phyloP scores from a whole-genome alignment of 2,113 vertebrate genomes.

The Chlorodrepanis virens region DNA sequence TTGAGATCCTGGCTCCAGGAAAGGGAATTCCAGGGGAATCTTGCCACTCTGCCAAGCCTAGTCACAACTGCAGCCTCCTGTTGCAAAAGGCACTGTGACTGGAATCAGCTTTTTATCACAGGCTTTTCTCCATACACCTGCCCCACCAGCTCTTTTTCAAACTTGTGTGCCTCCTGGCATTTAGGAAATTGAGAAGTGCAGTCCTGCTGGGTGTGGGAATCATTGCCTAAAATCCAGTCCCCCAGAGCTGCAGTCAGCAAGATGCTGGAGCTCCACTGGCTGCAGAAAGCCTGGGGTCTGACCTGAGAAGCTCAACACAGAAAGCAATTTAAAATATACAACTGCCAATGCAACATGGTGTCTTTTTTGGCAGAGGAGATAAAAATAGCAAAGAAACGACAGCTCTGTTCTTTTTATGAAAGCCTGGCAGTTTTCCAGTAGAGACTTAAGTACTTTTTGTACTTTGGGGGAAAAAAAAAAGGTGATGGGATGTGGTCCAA shows the following conservation, averaged over 20 bases:
- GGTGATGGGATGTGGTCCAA: constrained; percentile 79
- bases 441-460: constrained; percentile 77
- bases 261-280: neutral
- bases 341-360: constrained; percentile 55
- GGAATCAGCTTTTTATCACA: neutral
- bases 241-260: neutral
- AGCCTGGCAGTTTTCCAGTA: constrained; percentile 73
- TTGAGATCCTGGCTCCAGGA: neutral
- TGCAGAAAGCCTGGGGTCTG: neutral
- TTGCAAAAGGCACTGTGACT: neutral
- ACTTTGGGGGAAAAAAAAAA: constrained; percentile 57
- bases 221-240: neutral
- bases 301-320: neutral
- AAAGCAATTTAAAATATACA: constrained; percentile 28
- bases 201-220: neutral
- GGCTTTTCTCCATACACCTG: neutral
- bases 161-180: neutral
- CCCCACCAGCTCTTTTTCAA: neutral
- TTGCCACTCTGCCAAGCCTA: neutral
- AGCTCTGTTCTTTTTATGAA: constrained; percentile 71
- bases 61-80: neutral
- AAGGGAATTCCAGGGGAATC: neutral
- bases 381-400: constrained; percentile 78
- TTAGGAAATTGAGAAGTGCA: neutral
- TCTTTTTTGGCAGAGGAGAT: constrained; percentile 67